These are phyloP conservation scores for Podiceps cristatus DNA, from an alignment of 2,113 vertebrate species.

Conservation along the genomic window DNA sequence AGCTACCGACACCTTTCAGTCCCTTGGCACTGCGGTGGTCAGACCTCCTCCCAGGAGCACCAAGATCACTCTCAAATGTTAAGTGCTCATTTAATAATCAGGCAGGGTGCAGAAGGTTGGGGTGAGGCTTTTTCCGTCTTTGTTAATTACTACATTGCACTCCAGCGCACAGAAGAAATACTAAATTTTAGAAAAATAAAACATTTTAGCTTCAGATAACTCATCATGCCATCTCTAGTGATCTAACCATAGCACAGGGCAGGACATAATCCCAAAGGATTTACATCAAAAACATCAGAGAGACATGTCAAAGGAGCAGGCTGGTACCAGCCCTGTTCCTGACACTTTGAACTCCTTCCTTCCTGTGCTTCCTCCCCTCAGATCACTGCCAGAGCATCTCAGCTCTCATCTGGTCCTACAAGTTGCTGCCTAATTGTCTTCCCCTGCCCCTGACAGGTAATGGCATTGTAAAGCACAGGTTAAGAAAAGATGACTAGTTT, in stretches of 20 bases:
- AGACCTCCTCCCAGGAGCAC: neutral
- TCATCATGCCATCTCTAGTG: neutral
- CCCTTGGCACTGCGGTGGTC: neutral
- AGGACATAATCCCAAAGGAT: neutral
- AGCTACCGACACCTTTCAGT: neutral
- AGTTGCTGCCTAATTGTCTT: neutral
- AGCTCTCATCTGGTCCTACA: neutral
- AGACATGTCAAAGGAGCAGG: neutral
- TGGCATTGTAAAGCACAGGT: neutral
- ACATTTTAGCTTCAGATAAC: neutral
- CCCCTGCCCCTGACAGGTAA: rapidly evolving
- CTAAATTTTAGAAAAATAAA: neutral
- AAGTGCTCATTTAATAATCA: neutral
- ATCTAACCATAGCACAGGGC: neutral
- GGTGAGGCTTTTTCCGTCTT: neutral
- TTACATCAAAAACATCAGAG: neutral
- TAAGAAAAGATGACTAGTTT: neutral
- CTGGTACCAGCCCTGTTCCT: neutral
- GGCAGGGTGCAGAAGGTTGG: neutral
- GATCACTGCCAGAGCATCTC: neutral
- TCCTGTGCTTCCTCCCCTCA: neutral
- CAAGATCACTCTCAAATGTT: neutral
- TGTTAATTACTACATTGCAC: neutral
- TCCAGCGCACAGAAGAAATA: neutral
- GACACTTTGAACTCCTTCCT: neutral